These are phyloP conservation scores for Fabriciana adippe DNA, from an alignment of 2,888 invertebrate species.

Conservation along the genomic window DNA sequence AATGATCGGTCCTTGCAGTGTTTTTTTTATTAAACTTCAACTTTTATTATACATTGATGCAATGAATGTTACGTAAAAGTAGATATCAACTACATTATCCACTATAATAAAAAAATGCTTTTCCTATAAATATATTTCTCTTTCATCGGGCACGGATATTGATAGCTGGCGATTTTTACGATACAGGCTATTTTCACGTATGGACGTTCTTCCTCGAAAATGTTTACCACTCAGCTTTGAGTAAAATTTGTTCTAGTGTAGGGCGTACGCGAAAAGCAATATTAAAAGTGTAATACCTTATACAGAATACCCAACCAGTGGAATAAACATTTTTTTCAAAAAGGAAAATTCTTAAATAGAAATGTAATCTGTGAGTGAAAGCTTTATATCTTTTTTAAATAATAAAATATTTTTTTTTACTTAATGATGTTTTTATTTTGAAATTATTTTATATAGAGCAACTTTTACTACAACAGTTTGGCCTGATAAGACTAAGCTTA, in stretches of 20 bases:
- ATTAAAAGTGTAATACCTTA: neutral
- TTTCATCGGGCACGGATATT: conserved; percentile 4
- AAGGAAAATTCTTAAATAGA: no score
- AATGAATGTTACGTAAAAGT: neutral
- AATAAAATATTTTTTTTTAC: no score
- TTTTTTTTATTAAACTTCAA: no score
- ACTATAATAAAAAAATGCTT: neutral
- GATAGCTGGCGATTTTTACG: conserved; percentile 13
- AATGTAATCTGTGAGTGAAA: no score
- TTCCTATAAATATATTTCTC: neutral
- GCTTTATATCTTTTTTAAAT: no score
- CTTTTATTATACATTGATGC: neutral
- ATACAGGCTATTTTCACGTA: conserved; percentile 10
- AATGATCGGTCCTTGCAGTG: no score
- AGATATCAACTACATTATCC: neutral
- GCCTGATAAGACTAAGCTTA: no score
- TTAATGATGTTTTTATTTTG: no score
- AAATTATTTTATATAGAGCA: no score
- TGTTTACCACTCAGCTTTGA: conserved; percentile 8
- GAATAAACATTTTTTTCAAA: no score
- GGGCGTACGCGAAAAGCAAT: conserved; percentile 5
- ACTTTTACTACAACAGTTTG: no score
- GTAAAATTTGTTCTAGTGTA: conserved; percentile 10
- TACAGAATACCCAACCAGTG: no score
- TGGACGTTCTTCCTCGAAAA: conserved; percentile 4